phyloP scores from a whole-genome alignment of 2,888 invertebrate species.

The Camponotus fellah region DNA sequence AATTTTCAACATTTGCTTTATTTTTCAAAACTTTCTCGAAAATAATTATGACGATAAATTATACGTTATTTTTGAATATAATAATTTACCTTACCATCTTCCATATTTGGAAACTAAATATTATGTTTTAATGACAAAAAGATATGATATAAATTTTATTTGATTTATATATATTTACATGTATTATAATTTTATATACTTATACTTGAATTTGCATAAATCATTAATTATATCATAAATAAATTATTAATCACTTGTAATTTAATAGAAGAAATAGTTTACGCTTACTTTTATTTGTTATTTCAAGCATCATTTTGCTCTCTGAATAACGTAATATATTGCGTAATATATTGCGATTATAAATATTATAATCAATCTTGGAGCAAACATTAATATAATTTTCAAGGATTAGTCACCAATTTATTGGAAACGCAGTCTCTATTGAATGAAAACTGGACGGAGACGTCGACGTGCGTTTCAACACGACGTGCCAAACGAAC shows the following conservation, averaged over 20 bases:
- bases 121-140: neutral
- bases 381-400: neutral
- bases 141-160: too few species aligned
- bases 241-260: neutral
- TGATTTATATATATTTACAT: neutral
- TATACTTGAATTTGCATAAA: neutral
- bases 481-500: conserved; percentile 53
- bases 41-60: conserved; percentile 8
- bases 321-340: neutral
- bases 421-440: neutral
- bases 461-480: conserved; percentile 52
- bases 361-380: conserved; percentile 4
- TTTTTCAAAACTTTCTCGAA: neutral
- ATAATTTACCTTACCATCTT: neutral
- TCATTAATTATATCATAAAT: neutral
- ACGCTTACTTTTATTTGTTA: neutral
- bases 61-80: neutral
- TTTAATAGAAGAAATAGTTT: neutral
- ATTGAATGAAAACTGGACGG: conserved; percentile 22
- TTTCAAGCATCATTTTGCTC: neutral
- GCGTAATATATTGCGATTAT: neutral
- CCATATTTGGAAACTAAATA: neutral
- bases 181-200: neutral
- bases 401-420: neutral
- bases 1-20: neutral